A percentile compares a stretch with the other conserved stretches of the same genome.
These are phyloP conservation scores for Netelia melanura DNA, from an alignment of 2,888 invertebrate genomes.

Conservation along the genomic window DNA sequence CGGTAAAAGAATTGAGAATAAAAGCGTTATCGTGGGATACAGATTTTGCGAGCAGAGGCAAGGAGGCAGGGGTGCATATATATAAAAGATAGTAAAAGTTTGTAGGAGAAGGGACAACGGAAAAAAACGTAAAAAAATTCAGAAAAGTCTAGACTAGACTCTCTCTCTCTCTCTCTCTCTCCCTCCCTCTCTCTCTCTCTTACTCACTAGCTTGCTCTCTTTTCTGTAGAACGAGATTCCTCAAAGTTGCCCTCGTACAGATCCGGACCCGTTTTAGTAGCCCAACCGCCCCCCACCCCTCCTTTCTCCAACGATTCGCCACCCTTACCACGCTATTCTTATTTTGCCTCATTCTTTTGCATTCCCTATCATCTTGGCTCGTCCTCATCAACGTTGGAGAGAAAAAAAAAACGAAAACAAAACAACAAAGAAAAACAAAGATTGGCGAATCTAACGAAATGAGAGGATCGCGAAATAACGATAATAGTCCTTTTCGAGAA, in stretches of 20 bases:
- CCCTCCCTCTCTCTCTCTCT: background rate
- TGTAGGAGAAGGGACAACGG: background rate
- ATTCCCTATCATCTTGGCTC: slow-evolving; percentile 52
- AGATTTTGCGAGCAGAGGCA: too few species aligned
- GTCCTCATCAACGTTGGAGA: slow-evolving; percentile 32
- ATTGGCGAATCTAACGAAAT: slow-evolving; percentile 16
- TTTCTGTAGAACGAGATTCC: slow-evolving; percentile 37
- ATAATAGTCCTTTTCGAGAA: background rate
- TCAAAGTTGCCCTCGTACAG: slow-evolving; percentile 21
- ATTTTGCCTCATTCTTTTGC: slow-evolving; percentile 41
- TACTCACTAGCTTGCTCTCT: slow-evolving; percentile 12
- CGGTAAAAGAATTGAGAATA: slow-evolving; percentile 5
- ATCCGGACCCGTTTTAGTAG: slow-evolving; percentile 33
- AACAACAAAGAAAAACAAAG: slow-evolving; percentile 8
- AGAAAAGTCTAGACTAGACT: slow-evolving; percentile 43
- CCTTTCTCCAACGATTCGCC: too few species aligned
- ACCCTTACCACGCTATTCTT: too few species aligned
- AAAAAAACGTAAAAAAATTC: slow-evolving; percentile 16
- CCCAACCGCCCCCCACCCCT: slow-evolving; percentile 4
- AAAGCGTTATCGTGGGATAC: background rate
- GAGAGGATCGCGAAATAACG: slow-evolving; percentile 33
- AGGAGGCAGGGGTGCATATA: too few species aligned
- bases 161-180: background rate
- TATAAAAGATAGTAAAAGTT: background rate
- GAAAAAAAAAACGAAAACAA: slow-evolving; percentile 9